Base-by-base conservation (phyloP, 2,113 vertebrate species). In the Sinocyclocheilus rhinocerous region DNA sequence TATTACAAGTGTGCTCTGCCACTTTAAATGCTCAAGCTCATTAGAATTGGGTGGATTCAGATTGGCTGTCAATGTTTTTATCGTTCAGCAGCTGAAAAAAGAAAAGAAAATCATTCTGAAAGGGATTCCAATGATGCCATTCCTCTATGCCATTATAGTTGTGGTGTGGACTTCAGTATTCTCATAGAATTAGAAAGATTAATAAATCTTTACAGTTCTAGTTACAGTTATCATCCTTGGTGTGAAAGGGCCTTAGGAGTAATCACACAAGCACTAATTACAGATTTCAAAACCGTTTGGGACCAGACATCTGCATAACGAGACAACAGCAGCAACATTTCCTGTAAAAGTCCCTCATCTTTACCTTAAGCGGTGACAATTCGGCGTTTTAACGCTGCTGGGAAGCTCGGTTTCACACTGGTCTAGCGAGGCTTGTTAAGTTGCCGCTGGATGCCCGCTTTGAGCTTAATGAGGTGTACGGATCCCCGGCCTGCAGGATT, bases 401-500 rank as follows among this genome's bases (percentile, higher is more conserved):
- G 52, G 15, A 86, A 61, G 39, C 16, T 48, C 0, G 22, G 33
- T 83, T 75, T 39, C 42, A 11, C 45, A 72, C 39, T 20, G 42
- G 9, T 55, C 48, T 55, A 59, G 69, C 45, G 22, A 86, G 61
- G 55, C 61, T 48, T 39, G 70, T 45, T 85, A 84, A 86, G 84
- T 48, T 33, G 4, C 82, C 67, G 29, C 77, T 72, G 65, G 61
- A 84, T 83, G 67, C 55, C 26, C 26, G 39, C 13, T 85, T 24
- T 81, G 86, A 88, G 88, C 88, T 88, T 93, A 92, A 92, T 92
- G 90, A 91, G 89, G 90, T 92, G 91, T 91, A 90, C 87, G 85
- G 87, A 73, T 86, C 87, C 87, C 87, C 89, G 88, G 78, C 90
- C 87, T 73, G 82, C 84, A 86, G 36, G 61, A 81, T 82, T 85